Percentiles rank a stretch among this genome's conserved stretches.
These are phyloP conservation scores for Chaetodon trifasciatus DNA, from an alignment of 2,797 vertebrate species.

Conservation along the genomic window DNA sequence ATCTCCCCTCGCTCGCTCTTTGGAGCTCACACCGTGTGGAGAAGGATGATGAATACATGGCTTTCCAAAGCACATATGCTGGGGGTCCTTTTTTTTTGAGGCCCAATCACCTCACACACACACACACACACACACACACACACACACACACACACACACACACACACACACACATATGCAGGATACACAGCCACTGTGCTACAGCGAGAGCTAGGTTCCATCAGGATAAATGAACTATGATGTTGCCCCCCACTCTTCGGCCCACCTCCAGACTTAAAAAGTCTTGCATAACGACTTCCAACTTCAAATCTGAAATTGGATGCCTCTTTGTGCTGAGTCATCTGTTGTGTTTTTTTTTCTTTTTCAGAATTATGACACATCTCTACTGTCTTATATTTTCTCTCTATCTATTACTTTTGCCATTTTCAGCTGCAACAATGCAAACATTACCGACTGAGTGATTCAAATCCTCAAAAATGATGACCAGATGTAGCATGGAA, in stretches of 20 bases:
- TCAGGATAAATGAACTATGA: slow-evolving; percentile 53
- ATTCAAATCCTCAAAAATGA: slow-evolving; percentile 22
- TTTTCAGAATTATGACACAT: slow-evolving; percentile 40
- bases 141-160: slow-evolving; percentile 26
- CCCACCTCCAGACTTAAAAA: slow-evolving; percentile 63
- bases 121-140: slow-evolving; percentile 15
- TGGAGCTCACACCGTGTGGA: slow-evolving; percentile 70
- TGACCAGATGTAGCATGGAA: slow-evolving; percentile 10
- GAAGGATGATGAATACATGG: slow-evolving; percentile 79
- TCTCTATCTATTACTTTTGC: slow-evolving; percentile 10
- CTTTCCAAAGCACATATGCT: slow-evolving; percentile 70
- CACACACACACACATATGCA: slow-evolving; percentile 5
- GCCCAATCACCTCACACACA: slow-evolving; percentile 34
- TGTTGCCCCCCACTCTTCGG: slow-evolving; percentile 40
- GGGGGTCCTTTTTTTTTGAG: slow-evolving; percentile 55
- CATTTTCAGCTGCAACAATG: slow-evolving; percentile 38
- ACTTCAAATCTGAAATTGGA: slow-evolving; percentile 66
- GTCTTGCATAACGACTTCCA: slow-evolving; percentile 65
- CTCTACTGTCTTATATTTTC: slow-evolving; percentile 40
- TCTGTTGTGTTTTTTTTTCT: slow-evolving; percentile 36
- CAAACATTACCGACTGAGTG: slow-evolving; percentile 16
- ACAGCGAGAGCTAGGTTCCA: slow-evolving; percentile 15
- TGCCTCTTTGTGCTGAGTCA: slow-evolving; percentile 72
- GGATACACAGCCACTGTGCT: slow-evolving; percentile 12
- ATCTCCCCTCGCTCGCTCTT: slow-evolving; percentile 58